A percentile compares a stretch with the other conserved stretches of the same genome.
These are phyloP conservation scores for Metopolophium dirhodum DNA, from an alignment of 1,140 invertebrate genomes.

Conservation along the genomic window DNA sequence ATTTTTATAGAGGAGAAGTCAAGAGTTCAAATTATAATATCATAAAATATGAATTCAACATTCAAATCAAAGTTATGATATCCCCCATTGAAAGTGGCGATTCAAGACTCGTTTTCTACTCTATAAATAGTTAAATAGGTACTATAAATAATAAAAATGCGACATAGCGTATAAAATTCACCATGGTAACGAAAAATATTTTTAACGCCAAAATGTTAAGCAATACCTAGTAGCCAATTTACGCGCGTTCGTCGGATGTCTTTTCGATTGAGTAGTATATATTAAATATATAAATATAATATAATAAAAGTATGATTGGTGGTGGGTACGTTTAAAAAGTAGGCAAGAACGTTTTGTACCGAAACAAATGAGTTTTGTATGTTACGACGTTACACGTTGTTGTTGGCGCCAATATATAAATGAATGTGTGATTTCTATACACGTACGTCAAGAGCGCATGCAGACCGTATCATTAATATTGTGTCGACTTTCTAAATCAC, in stretches of 20 bases:
- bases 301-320: neutral
- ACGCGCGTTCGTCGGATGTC: neutral
- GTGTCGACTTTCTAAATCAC: slow-evolving; percentile 27
- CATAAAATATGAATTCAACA: no score
- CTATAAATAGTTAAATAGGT: no score
- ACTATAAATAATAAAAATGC: no score
- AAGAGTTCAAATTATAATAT: neutral
- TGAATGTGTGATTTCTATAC: slow-evolving; percentile 11
- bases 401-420: neutral
- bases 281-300: no score
- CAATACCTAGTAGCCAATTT: no score
- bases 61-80: neutral
- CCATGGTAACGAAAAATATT: no score
- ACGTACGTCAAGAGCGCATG: neutral
- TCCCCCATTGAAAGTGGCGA: no score
- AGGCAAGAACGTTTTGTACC: neutral
- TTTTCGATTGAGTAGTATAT: neutral
- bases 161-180: no score
- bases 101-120: no score
- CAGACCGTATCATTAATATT: neutral
- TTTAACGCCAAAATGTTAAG: no score
- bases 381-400: neutral
- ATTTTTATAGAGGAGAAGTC: neutral
- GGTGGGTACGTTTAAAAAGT: neutral
- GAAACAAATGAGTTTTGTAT: neutral